phyloP scores from a whole-genome alignment of 2,113 vertebrate genomes.

The Sterna hirundo region DNA sequence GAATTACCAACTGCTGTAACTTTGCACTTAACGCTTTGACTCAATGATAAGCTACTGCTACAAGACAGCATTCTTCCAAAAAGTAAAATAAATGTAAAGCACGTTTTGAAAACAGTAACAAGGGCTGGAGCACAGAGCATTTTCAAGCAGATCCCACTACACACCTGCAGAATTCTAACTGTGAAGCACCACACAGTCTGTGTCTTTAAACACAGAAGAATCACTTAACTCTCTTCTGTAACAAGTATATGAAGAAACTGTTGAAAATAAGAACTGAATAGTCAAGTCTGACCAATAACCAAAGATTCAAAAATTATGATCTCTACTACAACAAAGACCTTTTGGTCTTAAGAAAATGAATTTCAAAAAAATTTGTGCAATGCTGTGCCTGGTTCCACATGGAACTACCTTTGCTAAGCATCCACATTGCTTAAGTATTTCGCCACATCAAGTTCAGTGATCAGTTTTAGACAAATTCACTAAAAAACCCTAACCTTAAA shows the following conservation, averaged over 20 bases:
- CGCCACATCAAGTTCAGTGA: too few species aligned
- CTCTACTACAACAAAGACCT: background rate
- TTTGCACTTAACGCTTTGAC: background rate
- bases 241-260: background rate
- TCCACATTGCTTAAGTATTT: background rate
- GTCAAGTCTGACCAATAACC: background rate
- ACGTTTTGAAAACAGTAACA: background rate
- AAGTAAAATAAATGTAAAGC: background rate
- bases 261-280: background rate
- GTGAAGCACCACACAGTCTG: background rate
- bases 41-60: background rate
- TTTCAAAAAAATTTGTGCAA: background rate
- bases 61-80: background rate
- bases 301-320: background rate
- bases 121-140: background rate
- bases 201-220: background rate
- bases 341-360: background rate
- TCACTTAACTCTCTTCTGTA: background rate
- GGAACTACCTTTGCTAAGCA: background rate
- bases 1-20: background rate
- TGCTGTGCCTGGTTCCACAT: background rate
- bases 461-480: background rate
- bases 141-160: background rate
- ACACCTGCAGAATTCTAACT: background rate
- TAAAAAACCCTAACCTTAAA: background rate